phyloP scores from a whole-genome alignment of 2,888 invertebrate species.

The Epinotia ramella region DNA sequence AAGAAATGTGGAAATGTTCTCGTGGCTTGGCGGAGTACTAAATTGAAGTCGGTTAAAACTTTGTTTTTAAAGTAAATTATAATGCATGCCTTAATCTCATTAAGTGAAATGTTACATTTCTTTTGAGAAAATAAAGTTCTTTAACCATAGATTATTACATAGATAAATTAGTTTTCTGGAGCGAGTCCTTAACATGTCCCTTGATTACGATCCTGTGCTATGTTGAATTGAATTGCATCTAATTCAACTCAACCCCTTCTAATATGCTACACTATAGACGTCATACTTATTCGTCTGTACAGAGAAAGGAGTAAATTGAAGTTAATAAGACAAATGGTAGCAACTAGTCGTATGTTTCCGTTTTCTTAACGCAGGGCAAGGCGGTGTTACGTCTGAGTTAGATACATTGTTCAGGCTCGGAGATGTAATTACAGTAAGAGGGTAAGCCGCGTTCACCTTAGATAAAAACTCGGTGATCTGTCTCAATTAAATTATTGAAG shows the following conservation, averaged over 20 bases:
- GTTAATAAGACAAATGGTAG: constrained; percentile 57
- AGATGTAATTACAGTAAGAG: constrained; percentile 28
- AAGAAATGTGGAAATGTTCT: too few species aligned
- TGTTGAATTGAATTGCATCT: constrained; percentile 14
- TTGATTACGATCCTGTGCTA: constrained; percentile 10
- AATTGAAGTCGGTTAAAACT: too few species aligned
- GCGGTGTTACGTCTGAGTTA: constrained; percentile 38
- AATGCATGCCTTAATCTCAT: too few species aligned
- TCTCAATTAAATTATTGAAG: constrained; percentile 54
- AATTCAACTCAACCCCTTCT: constrained; percentile 11
- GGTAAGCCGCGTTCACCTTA: constrained; percentile 45
- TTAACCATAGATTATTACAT: too few species aligned
- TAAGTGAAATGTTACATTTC: too few species aligned
- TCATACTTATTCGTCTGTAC: constrained; percentile 49
- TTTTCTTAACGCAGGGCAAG: constrained; percentile 21
- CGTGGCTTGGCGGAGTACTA: too few species aligned
- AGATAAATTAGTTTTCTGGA: background rate
- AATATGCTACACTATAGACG: constrained; percentile 16
- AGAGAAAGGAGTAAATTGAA: constrained; percentile 56
- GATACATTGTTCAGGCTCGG: constrained; percentile 25
- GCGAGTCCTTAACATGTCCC: background rate
- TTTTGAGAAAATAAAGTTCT: too few species aligned
- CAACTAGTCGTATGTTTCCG: constrained; percentile 52
- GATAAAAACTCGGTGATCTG: constrained; percentile 8
- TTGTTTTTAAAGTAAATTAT: too few species aligned